These are phyloP conservation scores for Motacilla alba DNA, from an alignment of 2,113 vertebrate genomes.

Conservation along the genomic window DNA sequence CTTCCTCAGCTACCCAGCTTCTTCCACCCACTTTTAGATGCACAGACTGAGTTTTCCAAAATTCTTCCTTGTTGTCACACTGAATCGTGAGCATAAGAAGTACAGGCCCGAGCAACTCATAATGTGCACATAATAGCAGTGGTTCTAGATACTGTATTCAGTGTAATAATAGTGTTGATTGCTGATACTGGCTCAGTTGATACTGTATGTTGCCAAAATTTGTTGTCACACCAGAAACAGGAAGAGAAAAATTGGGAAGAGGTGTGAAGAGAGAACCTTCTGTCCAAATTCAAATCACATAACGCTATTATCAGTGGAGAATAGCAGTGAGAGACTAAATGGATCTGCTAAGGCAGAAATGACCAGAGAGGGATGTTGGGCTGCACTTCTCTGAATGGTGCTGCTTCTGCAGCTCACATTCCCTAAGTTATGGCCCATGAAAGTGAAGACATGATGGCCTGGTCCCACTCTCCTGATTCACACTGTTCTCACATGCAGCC, in stretches of 20 bases:
- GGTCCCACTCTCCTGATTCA: neutral
- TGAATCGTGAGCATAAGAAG: neutral
- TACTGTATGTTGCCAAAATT: neutral
- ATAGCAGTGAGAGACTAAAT: neutral
- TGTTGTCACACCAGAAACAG: neutral
- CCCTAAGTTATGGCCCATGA: neutral
- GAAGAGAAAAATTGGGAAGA: neutral
- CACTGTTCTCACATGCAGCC: conserved; percentile 43
- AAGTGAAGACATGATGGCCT: neutral
- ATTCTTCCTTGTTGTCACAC: neutral
- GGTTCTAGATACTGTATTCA: neutral
- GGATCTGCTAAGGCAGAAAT: neutral
- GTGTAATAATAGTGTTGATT: neutral
- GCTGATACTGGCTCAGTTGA: conserved; percentile 8
- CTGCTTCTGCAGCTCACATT: neutral
- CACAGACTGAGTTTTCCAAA: neutral
- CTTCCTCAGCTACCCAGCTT: neutral
- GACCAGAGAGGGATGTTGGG: neutral
- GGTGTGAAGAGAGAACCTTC: neutral
- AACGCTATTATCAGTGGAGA: neutral
- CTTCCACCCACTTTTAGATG: neutral
- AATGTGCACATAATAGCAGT: neutral
- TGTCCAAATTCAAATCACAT: neutral
- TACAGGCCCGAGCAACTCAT: neutral
- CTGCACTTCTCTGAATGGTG: neutral